Evolutionary conservation across 2,797 vertebrate species (phyloP).

Genomic region (Myiotriccus ornatus): DNA sequence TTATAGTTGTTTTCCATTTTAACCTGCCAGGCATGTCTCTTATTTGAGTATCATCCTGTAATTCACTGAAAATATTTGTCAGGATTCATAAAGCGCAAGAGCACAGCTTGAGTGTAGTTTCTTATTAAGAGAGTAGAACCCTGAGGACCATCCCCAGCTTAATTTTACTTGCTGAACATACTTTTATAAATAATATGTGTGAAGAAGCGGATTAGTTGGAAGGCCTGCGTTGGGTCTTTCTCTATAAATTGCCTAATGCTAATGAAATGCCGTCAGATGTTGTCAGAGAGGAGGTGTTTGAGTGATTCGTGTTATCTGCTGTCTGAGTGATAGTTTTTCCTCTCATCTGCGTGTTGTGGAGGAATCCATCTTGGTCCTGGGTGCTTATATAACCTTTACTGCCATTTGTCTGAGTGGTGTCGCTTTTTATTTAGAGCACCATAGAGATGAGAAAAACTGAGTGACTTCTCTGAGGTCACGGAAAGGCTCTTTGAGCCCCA

Average conservation of each 20-base stretch:
- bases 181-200: neutral
- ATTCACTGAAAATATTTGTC: neutral
- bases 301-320: neutral
- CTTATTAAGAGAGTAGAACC: neutral
- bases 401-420: neutral
- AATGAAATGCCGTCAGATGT: neutral
- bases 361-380: neutral
- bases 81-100: neutral
- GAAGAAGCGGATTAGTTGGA: neutral
- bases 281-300: neutral
- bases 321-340: neutral
- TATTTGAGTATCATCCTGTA: neutral
- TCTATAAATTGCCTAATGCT: neutral
- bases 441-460: neutral
- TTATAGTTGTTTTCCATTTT: neutral
- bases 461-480: neutral
- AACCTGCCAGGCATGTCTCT: neutral
- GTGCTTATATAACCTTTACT: neutral
- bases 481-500: neutral
- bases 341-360: accelerated
- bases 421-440: neutral
- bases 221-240: neutral
- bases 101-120: neutral
- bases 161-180: neutral
- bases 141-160: neutral